These are phyloP conservation scores for Mormyrus lacerda DNA, from an alignment of 2,113 vertebrate species.

Conservation along the genomic window DNA sequence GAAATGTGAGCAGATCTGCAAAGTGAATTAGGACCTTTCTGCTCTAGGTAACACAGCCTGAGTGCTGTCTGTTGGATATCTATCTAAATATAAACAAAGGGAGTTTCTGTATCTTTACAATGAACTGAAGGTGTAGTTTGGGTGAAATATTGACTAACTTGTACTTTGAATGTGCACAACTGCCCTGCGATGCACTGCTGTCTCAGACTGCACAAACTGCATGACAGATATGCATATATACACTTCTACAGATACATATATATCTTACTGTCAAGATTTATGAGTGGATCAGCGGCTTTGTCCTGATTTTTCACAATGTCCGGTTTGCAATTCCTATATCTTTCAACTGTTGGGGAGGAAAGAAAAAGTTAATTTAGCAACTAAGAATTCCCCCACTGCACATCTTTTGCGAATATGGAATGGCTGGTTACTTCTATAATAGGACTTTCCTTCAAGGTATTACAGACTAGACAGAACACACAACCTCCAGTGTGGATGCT, in stretches of 20 bases:
- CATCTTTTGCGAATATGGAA: neutral
- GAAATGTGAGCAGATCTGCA: neutral
- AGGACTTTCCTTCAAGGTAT: neutral
- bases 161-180: neutral
- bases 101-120: neutral
- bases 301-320: slow-evolving; percentile 61
- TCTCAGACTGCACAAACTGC: neutral
- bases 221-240: neutral
- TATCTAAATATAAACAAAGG: neutral
- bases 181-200: neutral
- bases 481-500: neutral
- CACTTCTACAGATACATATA: no score
- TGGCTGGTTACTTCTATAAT: neutral
- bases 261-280: slow-evolving; percentile 85
- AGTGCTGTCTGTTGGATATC: neutral
- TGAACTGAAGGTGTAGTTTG: neutral
- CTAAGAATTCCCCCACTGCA: neutral
- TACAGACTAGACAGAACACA: neutral
- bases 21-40: neutral
- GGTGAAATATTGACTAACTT: neutral
- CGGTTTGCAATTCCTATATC: slow-evolving; percentile 79
- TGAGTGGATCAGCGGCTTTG: slow-evolving; percentile 74
- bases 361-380: neutral
- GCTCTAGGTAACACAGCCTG: neutral
- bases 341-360: slow-evolving; percentile 68